Conservation (phyloP, 1,140 invertebrate genomes). For the Anoplolepis gracilipes region DNA sequence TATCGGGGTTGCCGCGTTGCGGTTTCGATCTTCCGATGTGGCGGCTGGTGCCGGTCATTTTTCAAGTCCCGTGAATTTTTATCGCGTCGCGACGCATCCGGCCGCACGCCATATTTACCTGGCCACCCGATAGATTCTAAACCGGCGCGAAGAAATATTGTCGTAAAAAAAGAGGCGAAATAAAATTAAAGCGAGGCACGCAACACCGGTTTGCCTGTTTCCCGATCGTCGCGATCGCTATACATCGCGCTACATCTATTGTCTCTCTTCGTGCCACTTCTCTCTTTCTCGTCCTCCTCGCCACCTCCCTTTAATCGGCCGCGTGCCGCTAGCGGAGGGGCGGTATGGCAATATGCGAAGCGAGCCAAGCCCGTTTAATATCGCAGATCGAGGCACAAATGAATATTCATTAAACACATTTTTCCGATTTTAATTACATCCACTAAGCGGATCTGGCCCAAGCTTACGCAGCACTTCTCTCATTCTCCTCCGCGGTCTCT, state of each 20-base stretch:
- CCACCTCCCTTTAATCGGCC: slow-evolving; percentile 69
- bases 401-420: slow-evolving; percentile 84
- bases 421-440: slow-evolving; percentile 85
- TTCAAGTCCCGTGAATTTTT: slow-evolving; percentile 73
- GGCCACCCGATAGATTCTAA: slow-evolving; percentile 70
- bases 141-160: slow-evolving; percentile 60
- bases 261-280: slow-evolving; percentile 22
- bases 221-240: slow-evolving; percentile 60
- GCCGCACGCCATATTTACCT: slow-evolving; percentile 66
- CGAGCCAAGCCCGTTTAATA: slow-evolving; percentile 78
- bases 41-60: slow-evolving; percentile 60
- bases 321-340: slow-evolving; percentile 67
- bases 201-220: slow-evolving; percentile 58
- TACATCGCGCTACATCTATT: slow-evolving; percentile 33
- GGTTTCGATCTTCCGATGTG: slow-evolving; percentile 51
- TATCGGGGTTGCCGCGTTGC: background rate
- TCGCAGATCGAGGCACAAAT: slow-evolving; percentile 79
- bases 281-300: slow-evolving; percentile 21
- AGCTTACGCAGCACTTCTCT: slow-evolving; percentile 74
- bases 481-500: slow-evolving; percentile 47
- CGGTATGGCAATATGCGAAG: slow-evolving; percentile 72
- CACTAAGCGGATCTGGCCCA: slow-evolving; percentile 82
- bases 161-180: slow-evolving; percentile 49
- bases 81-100: slow-evolving; percentile 69
- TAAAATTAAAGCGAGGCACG: slow-evolving; percentile 50